Evolutionary conservation across 2,113 vertebrate species (phyloP).

Genomic region (Myotis yumanensis): DNA sequence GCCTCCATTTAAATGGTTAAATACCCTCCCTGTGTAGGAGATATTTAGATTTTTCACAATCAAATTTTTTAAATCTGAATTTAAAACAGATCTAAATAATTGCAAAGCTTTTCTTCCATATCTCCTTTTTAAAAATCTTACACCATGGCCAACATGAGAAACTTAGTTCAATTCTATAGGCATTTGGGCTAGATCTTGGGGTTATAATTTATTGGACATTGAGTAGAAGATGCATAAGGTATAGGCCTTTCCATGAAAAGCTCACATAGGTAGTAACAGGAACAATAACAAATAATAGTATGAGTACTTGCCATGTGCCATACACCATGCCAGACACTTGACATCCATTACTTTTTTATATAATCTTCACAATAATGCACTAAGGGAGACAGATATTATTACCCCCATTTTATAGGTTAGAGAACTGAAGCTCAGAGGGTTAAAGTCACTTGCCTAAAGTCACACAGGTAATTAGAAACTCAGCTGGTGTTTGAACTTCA

Average conservation of each 20-base stretch:
- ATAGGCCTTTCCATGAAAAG: background rate
- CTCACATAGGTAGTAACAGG: background rate
- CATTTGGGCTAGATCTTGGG: background rate
- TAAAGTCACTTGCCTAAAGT: background rate
- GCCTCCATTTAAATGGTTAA: slow-evolving; percentile 4
- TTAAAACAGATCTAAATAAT: background rate
- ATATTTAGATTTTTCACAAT: background rate
- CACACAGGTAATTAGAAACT: background rate
- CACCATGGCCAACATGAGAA: background rate
- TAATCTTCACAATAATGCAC: background rate
- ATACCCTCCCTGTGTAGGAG: background rate
- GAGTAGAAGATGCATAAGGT: background rate
- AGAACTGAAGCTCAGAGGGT: background rate
- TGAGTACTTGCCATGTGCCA: background rate
- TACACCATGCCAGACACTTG: background rate
- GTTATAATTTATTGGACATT: background rate
- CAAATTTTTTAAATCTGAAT: background rate
- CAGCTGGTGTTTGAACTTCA: background rate
- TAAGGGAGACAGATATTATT: background rate
- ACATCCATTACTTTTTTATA: background rate
- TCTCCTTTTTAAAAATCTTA: background rate
- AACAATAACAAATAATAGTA: background rate
- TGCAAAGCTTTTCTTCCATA: background rate
- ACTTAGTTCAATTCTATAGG: background rate
- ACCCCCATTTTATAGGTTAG: background rate